Percentiles rank a stretch among this genome's conserved stretches.
These are phyloP conservation scores for Brassicogethes aeneus DNA, from an alignment of 2,888 invertebrate species.

Conservation along the genomic window DNA sequence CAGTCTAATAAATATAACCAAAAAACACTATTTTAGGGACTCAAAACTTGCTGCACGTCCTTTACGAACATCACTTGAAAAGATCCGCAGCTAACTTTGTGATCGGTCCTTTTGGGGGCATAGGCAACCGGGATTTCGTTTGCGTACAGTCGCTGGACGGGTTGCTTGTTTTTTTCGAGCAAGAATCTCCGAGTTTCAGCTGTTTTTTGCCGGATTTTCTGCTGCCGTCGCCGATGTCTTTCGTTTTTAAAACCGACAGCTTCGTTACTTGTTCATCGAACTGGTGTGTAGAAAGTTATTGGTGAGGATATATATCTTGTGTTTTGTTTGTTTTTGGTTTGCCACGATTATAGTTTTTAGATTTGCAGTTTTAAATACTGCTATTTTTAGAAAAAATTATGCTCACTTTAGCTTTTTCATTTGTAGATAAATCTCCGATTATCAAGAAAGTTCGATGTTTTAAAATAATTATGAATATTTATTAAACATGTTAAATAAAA, in stretches of 20 bases:
- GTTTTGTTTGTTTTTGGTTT: too few species aligned
- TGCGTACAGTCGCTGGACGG: slow-evolving; percentile 91
- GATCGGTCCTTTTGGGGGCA: slow-evolving; percentile 80
- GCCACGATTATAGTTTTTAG: too few species aligned
- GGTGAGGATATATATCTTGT: too few species aligned
- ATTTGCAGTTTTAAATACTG: too few species aligned
- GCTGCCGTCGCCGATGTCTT: slow-evolving; percentile 77
- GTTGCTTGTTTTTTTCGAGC: slow-evolving; percentile 82
- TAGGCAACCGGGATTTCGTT: slow-evolving; percentile 74
- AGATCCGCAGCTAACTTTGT: slow-evolving; percentile 70
- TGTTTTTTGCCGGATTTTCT: slow-evolving; percentile 72
- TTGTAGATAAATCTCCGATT: too few species aligned
- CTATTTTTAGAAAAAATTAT: too few species aligned
- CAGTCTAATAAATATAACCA: too few species aligned
- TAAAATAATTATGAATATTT: too few species aligned
- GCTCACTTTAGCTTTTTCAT: too few species aligned
- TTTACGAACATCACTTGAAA: slow-evolving; percentile 74
- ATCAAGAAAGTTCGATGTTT: too few species aligned
- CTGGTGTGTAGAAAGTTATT: slow-evolving; percentile 80
- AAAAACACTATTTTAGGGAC: slow-evolving; percentile 54
- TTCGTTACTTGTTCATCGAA: slow-evolving; percentile 75
- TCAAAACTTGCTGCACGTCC: slow-evolving; percentile 57
- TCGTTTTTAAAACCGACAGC: slow-evolving; percentile 71
- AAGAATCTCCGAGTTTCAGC: slow-evolving; percentile 80
- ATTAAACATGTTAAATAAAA: too few species aligned